A percentile compares a stretch with the other conserved stretches of the same genome.
phyloP scores from a whole-genome alignment of 2,888 invertebrate genomes.

The Ferrisia virgata region DNA sequence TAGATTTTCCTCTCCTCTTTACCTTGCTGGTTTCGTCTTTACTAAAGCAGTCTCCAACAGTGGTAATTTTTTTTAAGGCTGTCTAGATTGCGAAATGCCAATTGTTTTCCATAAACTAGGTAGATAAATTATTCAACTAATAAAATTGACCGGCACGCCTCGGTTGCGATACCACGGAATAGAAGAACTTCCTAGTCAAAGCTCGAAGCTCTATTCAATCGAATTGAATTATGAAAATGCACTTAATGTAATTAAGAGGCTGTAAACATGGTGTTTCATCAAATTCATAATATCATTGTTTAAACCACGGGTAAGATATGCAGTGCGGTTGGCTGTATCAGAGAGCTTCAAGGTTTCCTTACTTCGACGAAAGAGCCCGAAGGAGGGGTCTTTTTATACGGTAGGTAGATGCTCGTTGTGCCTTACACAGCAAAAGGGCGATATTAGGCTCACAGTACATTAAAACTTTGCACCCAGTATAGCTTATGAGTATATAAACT shows the following conservation, averaged over 20 bases:
- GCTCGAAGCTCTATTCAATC: neutral
- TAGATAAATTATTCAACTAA: constrained; percentile 11
- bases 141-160: neutral
- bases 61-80: neutral
- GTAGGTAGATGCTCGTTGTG: neutral
- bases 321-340: neutral
- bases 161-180: neutral
- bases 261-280: neutral
- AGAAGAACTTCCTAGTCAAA: neutral
- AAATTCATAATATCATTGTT: neutral
- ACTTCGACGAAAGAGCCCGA: no score
- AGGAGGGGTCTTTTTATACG: neutral
- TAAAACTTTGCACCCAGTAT: constrained; percentile 20
- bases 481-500: neutral
- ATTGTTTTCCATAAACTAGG: neutral
- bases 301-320: neutral
- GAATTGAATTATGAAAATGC: constrained; percentile 27
- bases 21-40: neutral
- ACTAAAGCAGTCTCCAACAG: neutral
- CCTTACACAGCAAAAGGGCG: neutral
- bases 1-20: neutral
- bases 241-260: constrained; percentile 11
- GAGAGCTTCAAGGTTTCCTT: neutral
- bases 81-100: neutral
- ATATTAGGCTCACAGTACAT: neutral